Base-by-base conservation (phyloP, 2,113 vertebrate genomes). In the Ictalurus furcatus region DNA sequence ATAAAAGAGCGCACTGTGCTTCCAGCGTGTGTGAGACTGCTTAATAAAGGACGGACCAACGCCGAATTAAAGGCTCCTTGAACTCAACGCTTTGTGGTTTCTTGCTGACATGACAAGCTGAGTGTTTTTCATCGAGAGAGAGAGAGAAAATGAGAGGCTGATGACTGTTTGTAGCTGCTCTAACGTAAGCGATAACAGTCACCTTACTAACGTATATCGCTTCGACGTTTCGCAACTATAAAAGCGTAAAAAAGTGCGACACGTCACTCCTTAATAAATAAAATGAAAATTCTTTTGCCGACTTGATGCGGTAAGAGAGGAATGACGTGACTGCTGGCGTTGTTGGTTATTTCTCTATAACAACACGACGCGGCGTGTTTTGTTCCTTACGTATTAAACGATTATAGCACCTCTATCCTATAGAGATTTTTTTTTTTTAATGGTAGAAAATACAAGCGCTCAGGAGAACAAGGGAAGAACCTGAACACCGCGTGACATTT, bases 1-100 rank as follows among this genome's bases (percentile, higher is more conserved):
- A 93, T 92, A 86, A 63, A 56, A 88, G 88, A 90, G 84, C 90
- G 88, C 88, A 88, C 89, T 92, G 92, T 89, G 85, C 91, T 94
- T 94, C 93, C 16, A 63, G 59, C 3, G 16, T 14, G 17, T 37
- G 40, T 28, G 74, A 13, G 74, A 78, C 74, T 13, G 17, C 9
- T 23, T 3, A 13, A 54, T 81, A 48, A 58, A 21, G 17, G 4
- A 19, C 6, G 6, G 5, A 80, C 28, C 12, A 3, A 17, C 14
- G 1, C 17, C 6, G 54, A 59, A 34, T 59, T 17, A 34, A 80
- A 56, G 6, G 54, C 8, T 54, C 25, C 48, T n/a, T 54, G 16
- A n/a, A 78, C 30, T 25, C 3, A 1, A 37, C 6, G 16, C 69
- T 37, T 73, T 74, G 8, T 40, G 71, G 17, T 40, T 74, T 21